Base-by-base conservation (phyloP, 2,888 invertebrate genomes). In the Orthonevra nobilis region DNA sequence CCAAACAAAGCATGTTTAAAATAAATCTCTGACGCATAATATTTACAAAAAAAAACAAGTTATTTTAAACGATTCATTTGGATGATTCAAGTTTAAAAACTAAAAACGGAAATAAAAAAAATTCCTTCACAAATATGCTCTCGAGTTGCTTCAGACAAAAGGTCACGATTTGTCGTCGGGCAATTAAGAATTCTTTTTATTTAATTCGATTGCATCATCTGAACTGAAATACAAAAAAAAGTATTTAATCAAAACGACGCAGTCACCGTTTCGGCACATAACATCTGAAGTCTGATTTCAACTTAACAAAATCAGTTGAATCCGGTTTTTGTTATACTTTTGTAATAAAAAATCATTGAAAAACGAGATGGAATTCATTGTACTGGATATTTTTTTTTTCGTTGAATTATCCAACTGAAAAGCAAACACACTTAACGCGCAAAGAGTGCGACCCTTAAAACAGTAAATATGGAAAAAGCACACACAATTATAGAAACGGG, bases 381-480 rank as follows among this genome's bases (percentile, higher is more conserved):
- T 3, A n/a, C 2, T 36, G 14, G 20, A 14, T n/a, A 19, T 17
- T 5, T 19, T 2, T 14, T 32, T 32, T 15, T 7, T n/a, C 9
- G 34, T 19, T 61, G 60, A 42, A 61, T 63, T 70, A 46, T 44
- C 30, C 38, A 64, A 69, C 36, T 19, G n/a, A n/a, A 48, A 58
- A 12, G 10, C 36, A 69, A 69, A 63, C 46, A 68, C 10, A 54
- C 61, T 50, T 48, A 48, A 15, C 28, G n/a, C 26, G 19, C 5
- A 34, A 5, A 19, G 9, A 38, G 5, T 4, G 23, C 23, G 30
- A 46, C 46, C 32, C 46, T 77, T 77, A 40, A 72, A 60, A 60
- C 58, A 64, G 52, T 46, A 54, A 52, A 70, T 34, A 66, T 52
- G 60, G n/a, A 61, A 60, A 32, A 23, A 70, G 64, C 32, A 63